Evolutionary conservation across 2,888 invertebrate genomes (phyloP).

Genomic region (Himalopsyche kuldschensis): DNA sequence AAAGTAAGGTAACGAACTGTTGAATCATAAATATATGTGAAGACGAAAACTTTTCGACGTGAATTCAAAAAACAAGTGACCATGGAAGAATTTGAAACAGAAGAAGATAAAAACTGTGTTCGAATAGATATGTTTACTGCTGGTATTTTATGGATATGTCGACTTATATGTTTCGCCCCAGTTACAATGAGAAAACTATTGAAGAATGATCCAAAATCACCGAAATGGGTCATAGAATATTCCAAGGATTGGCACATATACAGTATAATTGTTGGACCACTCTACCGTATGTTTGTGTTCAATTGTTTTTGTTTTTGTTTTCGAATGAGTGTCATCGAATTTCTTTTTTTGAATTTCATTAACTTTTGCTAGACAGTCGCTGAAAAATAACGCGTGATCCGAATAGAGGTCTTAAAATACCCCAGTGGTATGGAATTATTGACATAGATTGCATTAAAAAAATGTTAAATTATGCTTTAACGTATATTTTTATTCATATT

Average conservation of each 20-base stretch:
- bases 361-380: too few species aligned
- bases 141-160: neutral
- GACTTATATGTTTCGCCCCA: neutral
- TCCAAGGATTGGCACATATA: neutral
- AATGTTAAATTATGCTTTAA: too few species aligned
- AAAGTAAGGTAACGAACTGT: too few species aligned
- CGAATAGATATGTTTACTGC: neutral
- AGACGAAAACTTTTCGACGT: too few species aligned
- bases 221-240: neutral
- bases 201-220: neutral
- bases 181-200: neutral
- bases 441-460: too few species aligned
- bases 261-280: neutral
- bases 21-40: too few species aligned
- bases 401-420: too few species aligned
- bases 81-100: neutral
- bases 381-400: too few species aligned
- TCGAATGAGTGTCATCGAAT: too few species aligned
- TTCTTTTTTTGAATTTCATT: too few species aligned
- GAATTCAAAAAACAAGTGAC: neutral
- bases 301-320: neutral
- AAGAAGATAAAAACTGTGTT: neutral
- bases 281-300: neutral
- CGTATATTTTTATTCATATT: too few species aligned
- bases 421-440: too few species aligned